Conservation (phyloP, 2,888 invertebrate species). For the Tinea semifulvella region DNA sequence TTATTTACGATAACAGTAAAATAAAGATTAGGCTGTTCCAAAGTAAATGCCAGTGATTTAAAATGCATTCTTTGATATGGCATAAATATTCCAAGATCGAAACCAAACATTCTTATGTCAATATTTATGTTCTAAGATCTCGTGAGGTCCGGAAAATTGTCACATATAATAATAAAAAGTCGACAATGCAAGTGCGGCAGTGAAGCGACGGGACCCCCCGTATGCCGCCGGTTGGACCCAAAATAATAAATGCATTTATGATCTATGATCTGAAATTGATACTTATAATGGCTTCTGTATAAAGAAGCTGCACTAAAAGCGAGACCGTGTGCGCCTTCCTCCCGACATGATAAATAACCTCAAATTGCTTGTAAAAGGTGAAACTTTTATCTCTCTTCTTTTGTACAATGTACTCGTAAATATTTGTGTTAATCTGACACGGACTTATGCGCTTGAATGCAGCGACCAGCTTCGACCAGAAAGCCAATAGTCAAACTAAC, state of each 20-base stretch:
- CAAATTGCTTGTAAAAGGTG: conserved; percentile 61
- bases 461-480: conserved; percentile 24
- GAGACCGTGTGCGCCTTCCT: conserved; percentile 31
- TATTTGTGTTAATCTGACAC: conserved; percentile 50
- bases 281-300: conserved; percentile 66
- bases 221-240: conserved; percentile 38
- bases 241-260: conserved; percentile 59
- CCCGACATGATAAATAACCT: conserved; percentile 56
- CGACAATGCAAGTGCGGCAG: conserved; percentile 42
- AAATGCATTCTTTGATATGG: conserved; percentile 39
- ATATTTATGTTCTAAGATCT: conserved; percentile 44
- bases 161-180: conserved; percentile 58
- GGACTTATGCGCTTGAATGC: conserved; percentile 30
- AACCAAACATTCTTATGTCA: conserved; percentile 40
- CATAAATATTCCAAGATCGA: conserved; percentile 42
- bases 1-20: conserved; percentile 60
- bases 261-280: conserved; percentile 67
- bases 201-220: conserved; percentile 54
- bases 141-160: conserved; percentile 49
- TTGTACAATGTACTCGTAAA: conserved; percentile 57
- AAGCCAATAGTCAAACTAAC: no score
- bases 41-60: conserved; percentile 45
- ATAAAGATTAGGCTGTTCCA: conserved; percentile 48
- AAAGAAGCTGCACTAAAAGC: conserved; percentile 55
- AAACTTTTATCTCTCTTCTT: conserved; percentile 48